phyloP scores from a whole-genome alignment of 2,113 vertebrate species.

The Cromileptes altivelis region DNA sequence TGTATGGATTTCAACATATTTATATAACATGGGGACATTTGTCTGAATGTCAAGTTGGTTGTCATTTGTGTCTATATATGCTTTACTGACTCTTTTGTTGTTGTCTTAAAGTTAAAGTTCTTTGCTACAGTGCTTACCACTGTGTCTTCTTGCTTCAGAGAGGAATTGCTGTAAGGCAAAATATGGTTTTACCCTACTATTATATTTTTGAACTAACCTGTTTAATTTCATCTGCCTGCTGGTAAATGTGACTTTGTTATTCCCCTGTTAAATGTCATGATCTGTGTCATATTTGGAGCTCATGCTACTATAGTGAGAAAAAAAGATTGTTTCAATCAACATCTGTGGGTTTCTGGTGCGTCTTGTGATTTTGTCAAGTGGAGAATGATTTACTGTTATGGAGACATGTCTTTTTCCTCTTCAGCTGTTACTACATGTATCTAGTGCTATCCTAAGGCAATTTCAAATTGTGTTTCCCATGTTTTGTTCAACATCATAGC shows the following conservation, averaged over 20 bases:
- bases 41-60: too few relatives aligned
- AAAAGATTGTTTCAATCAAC: background rate
- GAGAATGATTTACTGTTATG: conserved; percentile 5
- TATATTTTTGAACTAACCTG: background rate
- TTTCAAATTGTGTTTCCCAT: background rate
- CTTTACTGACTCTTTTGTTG: background rate
- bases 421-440: background rate
- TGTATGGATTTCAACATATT: too few relatives aligned
- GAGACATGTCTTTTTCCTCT: background rate
- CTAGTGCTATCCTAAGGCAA: background rate
- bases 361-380: conserved; percentile 30
- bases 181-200: background rate
- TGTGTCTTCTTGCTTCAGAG: background rate
- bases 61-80: too few relatives aligned
- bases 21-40: too few relatives aligned
- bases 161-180: background rate
- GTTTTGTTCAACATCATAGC: background rate
- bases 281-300: background rate
- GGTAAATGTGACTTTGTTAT: conserved; percentile 1
- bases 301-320: background rate
- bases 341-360: conserved; percentile 9
- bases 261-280: background rate
- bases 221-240: background rate
- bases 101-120: background rate
- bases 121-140: conserved; percentile 6